These are phyloP conservation scores for Bufo bufo DNA, from an alignment of 2,113 vertebrate species.

Conservation along the genomic window DNA sequence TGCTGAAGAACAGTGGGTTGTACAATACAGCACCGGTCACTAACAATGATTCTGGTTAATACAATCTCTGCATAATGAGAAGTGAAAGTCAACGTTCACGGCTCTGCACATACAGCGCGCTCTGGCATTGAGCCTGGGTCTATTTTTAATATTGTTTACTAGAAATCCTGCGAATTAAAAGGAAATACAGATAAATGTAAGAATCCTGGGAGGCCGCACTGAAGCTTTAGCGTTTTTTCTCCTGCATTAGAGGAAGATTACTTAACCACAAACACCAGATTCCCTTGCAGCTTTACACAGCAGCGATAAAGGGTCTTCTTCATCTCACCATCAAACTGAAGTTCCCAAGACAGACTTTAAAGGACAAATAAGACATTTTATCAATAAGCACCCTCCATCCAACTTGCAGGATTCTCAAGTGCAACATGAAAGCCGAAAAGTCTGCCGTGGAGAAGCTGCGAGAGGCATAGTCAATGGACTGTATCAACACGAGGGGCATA, in stretches of 20 bases:
- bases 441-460: not conserved
- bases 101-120: slow-evolving; percentile 62
- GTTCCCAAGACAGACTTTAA: slow-evolving; percentile 23
- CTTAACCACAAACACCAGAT: slow-evolving; percentile 70
- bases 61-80: slow-evolving; percentile 48
- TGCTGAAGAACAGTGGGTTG: not conserved
- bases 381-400: not conserved
- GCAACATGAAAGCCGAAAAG: not conserved
- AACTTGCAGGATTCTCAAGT: not conserved
- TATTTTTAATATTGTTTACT: slow-evolving; percentile 85
- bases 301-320: slow-evolving; percentile 9
- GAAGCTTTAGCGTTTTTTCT: slow-evolving; percentile 66
- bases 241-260: slow-evolving; percentile 64
- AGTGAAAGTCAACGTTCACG: slow-evolving; percentile 63
- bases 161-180: slow-evolving; percentile 81
- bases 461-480: not conserved
- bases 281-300: slow-evolving; percentile 64
- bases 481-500: not conserved
- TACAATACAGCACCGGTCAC: not conserved
- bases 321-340: not conserved
- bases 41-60: slow-evolving; percentile 40
- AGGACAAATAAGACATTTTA: slow-evolving; percentile 11
- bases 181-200: slow-evolving; percentile 76
- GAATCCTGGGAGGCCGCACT: slow-evolving; percentile 75
- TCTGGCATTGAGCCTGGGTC: slow-evolving; percentile 73